Base-by-base conservation (phyloP, 2,888 invertebrate genomes). In the Rhingia campestris region DNA sequence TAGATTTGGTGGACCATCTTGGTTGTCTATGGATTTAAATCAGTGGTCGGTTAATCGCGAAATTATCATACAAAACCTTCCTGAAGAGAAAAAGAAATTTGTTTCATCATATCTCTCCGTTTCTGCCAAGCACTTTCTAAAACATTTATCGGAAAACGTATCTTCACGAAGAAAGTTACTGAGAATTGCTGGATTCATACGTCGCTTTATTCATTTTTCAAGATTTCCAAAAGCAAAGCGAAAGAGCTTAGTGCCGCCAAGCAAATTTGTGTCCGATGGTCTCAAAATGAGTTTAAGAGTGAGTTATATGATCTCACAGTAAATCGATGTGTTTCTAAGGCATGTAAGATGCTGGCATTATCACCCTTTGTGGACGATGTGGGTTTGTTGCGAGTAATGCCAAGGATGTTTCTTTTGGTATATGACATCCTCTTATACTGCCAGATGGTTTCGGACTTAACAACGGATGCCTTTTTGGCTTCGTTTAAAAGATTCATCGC, bases 361-460 rank as follows among this genome's bases (percentile, higher is more conserved):
- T 70, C 69, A 30, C 51, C 77, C 12, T 58, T 58, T 6, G 3
- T 51, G 43, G 70, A 77, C 51, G 37, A 12, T 5, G 41, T 37
- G 22, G 56, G 69, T 14, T 47, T 76, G 30, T 35, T 76, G 61
- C 54, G 51, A 10, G 37, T 69, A 58, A 51, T 10, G 64, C 64
- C n/a, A 14, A 67, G 22, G 22, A 1, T 53, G 75, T 74, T 66
- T 33, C 51, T 7, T 59, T 51, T 35, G 12, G 22, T 35, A 14
- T 75, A n/a, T 59, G 37, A 66, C 59, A 75, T 37, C 58, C 67
- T 35, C 6, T 30, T 6, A 66, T 66, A 43, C 51, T 75, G 30
- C 45, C 51, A 0, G n/a, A 7, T 61, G 4, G 59, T 59, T 10
- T 32, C 30, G 32, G 33, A 43, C 45, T 39, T 61, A 4, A 43